Percentiles rank a stretch among this genome's conserved stretches.
These are phyloP conservation scores for Cyclophora punctaria DNA, from an alignment of 2,888 invertebrate genomes.

Conservation along the genomic window DNA sequence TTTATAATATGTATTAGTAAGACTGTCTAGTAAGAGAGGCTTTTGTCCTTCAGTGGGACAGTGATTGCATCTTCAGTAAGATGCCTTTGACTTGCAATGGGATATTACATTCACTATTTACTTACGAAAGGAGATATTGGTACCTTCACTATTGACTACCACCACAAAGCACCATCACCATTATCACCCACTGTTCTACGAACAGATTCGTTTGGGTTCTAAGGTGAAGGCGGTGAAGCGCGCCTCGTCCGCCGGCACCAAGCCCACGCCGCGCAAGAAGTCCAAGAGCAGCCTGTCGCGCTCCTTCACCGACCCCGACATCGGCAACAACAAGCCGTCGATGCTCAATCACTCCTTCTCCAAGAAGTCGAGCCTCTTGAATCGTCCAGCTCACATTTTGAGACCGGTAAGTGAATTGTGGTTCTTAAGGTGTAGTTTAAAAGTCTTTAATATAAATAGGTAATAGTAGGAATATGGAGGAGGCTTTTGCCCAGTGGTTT, in stretches of 20 bases:
- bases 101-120: too few species aligned
- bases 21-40: too few species aligned
- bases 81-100: too few species aligned
- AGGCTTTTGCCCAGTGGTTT: too few species aligned
- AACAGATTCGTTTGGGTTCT: conserved; percentile 69
- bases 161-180: neutral
- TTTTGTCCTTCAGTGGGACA: too few species aligned
- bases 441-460: too few species aligned
- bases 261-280: conserved; percentile 64
- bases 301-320: conserved; percentile 58
- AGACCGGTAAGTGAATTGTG: conserved; percentile 77
- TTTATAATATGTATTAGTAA: too few species aligned
- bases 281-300: conserved; percentile 52
- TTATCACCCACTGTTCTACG: conserved; percentile 9
- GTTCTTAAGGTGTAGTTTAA: too few species aligned
- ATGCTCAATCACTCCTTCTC: conserved; percentile 74
- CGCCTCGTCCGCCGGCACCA: conserved; percentile 52
- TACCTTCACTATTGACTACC: neutral
- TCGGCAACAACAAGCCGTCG: conserved; percentile 71
- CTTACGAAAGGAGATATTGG: neutral
- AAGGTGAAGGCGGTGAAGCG: conserved; percentile 69
- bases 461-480: too few species aligned
- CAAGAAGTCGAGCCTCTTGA: conserved; percentile 75
- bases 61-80: too few species aligned
- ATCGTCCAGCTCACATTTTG: conserved; percentile 79